Evolutionary conservation across 2,888 invertebrate genomes (phyloP).

Genomic region (Lacanobia wlatinum): DNA sequence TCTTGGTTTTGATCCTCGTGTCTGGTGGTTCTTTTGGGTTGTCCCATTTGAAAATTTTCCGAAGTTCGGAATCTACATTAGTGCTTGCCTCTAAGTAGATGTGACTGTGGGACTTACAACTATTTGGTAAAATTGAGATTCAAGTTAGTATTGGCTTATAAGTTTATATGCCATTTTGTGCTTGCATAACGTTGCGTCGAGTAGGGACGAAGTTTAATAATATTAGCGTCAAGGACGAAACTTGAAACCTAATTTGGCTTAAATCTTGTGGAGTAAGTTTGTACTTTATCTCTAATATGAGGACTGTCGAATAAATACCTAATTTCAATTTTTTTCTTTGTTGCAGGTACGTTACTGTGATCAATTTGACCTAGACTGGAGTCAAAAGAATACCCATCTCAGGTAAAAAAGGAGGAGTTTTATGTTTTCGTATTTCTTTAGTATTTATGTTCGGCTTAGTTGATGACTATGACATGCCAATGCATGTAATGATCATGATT

Average conservation of each 20-base stretch:
- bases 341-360: not conserved
- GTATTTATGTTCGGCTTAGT: not conserved
- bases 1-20: too few relatives aligned
- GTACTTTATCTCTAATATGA: not conserved
- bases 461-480: too few relatives aligned
- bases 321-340: not conserved
- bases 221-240: constrained; percentile 25
- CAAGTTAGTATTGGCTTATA: not conserved
- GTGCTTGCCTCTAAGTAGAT: not conserved
- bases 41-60: not conserved
- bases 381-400: too few relatives aligned
- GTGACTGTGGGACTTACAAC: too few relatives aligned
- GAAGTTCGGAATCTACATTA: too few relatives aligned
- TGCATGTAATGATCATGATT: too few relatives aligned
- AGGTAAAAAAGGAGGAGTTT: not conserved
- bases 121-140: too few relatives aligned
- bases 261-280: not conserved
- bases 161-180: not conserved
- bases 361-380: too few relatives aligned
- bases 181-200: not conserved
- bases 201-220: not conserved
- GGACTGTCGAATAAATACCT: not conserved
- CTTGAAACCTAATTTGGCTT: constrained; percentile 20
- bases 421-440: not conserved
- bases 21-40: not conserved